A percentile compares a stretch with the other conserved stretches of the same genome.
These are phyloP conservation scores for Muntiacus reevesi DNA, from an alignment of 2,113 vertebrate genomes.

Conservation along the genomic window DNA sequence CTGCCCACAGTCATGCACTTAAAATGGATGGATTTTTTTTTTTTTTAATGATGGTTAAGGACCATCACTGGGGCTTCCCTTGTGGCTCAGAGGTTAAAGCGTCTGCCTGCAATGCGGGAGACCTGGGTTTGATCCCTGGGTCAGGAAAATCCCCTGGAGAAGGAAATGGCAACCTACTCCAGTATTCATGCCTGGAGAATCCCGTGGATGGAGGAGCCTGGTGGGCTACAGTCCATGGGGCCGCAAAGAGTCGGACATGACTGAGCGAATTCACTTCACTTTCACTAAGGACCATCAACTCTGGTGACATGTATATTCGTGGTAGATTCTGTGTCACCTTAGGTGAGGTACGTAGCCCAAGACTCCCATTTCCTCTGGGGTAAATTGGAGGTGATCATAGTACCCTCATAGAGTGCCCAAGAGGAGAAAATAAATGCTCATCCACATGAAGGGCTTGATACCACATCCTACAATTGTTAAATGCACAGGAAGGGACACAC, in stretches of 20 bases:
- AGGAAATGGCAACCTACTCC: no score
- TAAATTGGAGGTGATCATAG: neutral
- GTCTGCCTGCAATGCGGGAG: no score
- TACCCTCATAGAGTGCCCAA: neutral
- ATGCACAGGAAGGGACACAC: fast-evolving
- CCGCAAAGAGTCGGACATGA: no score
- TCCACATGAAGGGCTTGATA: fast-evolving
- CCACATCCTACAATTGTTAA: fast-evolving
- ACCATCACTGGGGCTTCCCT: no score
- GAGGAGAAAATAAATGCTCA: neutral
- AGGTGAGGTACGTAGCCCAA: neutral
- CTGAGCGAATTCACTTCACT: no score
- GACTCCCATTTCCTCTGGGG: neutral
- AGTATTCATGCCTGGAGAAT: no score
- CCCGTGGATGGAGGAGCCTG: no score
- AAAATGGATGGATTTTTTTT: neutral
- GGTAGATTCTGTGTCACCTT: neutral
- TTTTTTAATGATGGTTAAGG: neutral
- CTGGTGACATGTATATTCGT: neutral
- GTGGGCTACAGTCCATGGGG: no score
- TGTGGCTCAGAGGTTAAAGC: no score
- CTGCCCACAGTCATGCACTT: neutral
- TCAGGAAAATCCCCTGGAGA: no score
- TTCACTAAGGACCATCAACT: no score
- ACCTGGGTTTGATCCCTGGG: no score